Base-by-base conservation (phyloP, 2,888 invertebrate genomes). In the Synanthedon andrenaeformis region DNA sequence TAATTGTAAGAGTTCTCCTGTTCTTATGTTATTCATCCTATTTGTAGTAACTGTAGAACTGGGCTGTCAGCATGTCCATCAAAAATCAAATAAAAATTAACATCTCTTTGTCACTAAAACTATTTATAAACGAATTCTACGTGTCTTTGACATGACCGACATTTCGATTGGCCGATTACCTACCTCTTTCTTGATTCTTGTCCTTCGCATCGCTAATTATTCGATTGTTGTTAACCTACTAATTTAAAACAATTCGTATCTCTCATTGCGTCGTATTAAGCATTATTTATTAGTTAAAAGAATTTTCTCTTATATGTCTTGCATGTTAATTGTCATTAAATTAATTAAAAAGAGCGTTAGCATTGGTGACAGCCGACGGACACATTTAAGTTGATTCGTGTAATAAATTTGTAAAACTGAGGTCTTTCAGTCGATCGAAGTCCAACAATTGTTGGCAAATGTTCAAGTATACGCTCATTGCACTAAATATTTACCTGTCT, bases 401-500 rank as follows among this genome's bases (percentile, higher is more conserved):
- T 49, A 49, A 23, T 49, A 49, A 49, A 49, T 49, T 19, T 6
- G 10, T 23, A 23, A 49, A 23, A 49, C 17, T 4, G 17, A 76
- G 76, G 78, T 76, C 78, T 76, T 65, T 65, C 65, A 62, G 70
- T 63, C 76, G 80, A 82, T 82, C 75, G 76, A 75, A 76, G 76
- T 76, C 78, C 77, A 74, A 82, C 80, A 81, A 81, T 82, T 64
- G 76, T 77, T 83, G 83, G 83, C 84, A 80, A 64, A 62, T 57
- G 63, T 78, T 83, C 84, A 84, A 84, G 83, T 78, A 10, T 35
- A 77, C 82, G 74, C 67, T 67, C 68, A 69, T 66, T 76, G 79
- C 74, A 76, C 79, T 76, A 76, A 80, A 80, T 82, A 78, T 84
- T 83, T 82, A 83, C 82, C 82, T 84, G 81, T 70, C 70, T 69